phyloP scores from a whole-genome alignment of 1,140 invertebrate genomes.

The Drosophila virilis region DNA sequence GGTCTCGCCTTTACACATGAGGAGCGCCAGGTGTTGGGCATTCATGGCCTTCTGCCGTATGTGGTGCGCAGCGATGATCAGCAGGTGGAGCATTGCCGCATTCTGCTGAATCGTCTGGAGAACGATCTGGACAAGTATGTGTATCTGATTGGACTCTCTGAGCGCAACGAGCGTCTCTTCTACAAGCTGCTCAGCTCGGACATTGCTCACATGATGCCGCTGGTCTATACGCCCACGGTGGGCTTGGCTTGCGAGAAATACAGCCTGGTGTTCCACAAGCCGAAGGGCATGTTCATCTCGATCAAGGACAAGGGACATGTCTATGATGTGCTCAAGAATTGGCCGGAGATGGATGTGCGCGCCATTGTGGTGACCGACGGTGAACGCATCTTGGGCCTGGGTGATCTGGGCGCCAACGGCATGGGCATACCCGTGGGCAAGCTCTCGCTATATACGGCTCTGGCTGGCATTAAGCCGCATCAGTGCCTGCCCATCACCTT shows the following conservation, averaged over 20 bases:
- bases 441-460: constrained; percentile 95
- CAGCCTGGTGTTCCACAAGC: constrained; percentile 83
- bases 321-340: constrained; percentile 89
- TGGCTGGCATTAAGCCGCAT: constrained; percentile 96
- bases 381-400: constrained; percentile 96
- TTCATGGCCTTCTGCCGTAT: constrained; percentile 93
- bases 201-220: constrained; percentile 94
- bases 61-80: constrained; percentile 93
- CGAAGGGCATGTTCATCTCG: constrained; percentile 97
- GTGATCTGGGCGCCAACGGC: constrained; percentile 96
- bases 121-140: constrained; percentile 95
- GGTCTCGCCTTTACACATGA: constrained; percentile 84
- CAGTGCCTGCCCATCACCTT: constrained; percentile 95
- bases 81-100: constrained; percentile 90
- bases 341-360: constrained; percentile 89
- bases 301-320: constrained; percentile 98
- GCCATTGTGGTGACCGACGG: constrained; percentile 98
- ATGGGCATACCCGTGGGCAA: constrained; percentile 99
- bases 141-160: constrained; percentile 91
- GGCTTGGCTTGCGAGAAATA: constrained; percentile 91
- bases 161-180: constrained; percentile 97
- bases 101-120: constrained; percentile 91
- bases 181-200: constrained; percentile 96
- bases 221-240: constrained; percentile 82
- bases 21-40: constrained; percentile 93